phyloP scores from a whole-genome alignment of 1,140 invertebrate species.

The Anastrepha ludens region DNA sequence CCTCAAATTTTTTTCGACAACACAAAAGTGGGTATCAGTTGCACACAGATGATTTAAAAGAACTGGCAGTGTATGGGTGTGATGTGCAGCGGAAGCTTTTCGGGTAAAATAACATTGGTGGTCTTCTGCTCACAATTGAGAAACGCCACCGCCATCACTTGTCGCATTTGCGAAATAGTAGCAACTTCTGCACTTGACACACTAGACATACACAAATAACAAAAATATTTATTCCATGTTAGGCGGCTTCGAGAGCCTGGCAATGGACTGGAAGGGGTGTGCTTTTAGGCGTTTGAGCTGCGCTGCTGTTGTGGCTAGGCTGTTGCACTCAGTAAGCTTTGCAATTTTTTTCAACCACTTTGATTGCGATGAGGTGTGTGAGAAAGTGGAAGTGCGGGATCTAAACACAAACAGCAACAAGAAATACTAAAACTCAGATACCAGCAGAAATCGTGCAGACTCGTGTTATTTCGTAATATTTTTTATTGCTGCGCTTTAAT shows the following conservation, averaged over 20 bases:
- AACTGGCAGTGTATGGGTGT: neutral
- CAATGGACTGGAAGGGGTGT: neutral
- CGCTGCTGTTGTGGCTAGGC: neutral
- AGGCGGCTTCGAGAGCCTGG: neutral
- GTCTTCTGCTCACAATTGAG: neutral
- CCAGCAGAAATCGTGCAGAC: neutral
- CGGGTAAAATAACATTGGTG: neutral
- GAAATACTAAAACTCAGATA: neutral
- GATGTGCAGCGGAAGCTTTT: slow-evolving; percentile 14
- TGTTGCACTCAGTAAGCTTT: slow-evolving; percentile 12
- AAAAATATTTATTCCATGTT: neutral
- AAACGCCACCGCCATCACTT: slow-evolving; percentile 4
- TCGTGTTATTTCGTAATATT: neutral
- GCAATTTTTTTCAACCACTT: slow-evolving; percentile 2
- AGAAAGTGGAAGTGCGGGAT: neutral
- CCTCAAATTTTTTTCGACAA: neutral
- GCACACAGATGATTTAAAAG: slow-evolving; percentile 26
- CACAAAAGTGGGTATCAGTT: slow-evolving; percentile 28
- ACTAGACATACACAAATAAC: slow-evolving; percentile 23
- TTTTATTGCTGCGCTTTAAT: neutral
- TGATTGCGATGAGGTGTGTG: neutral
- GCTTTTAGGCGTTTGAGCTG: slow-evolving; percentile 16
- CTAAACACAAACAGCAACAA: slow-evolving; percentile 1
- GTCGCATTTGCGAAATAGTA: slow-evolving; percentile 22
- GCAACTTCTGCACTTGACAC: slow-evolving; percentile 48